Base-by-base conservation (phyloP, 2,888 invertebrate species). In the Stegana nigrithorax region DNA sequence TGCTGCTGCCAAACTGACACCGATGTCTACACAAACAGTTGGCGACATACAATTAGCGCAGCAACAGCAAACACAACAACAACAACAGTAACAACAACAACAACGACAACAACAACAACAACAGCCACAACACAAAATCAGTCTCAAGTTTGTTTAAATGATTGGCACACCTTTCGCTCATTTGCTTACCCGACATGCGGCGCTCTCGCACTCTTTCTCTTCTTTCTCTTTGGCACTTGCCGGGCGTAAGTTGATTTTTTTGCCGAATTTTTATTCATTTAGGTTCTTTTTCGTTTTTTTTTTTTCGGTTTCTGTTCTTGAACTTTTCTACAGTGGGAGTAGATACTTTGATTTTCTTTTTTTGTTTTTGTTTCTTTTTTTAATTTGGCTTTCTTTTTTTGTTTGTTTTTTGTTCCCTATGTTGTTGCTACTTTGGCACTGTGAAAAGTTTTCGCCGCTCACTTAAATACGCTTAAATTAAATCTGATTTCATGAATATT, bases 401-500 rank as follows among this genome's bases (percentile, higher is more conserved):
- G 44, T 6, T 44, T 17, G 17, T 44, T 44, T 17, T 8, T 23
- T 25, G 14, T 45, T 45, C 14, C 23, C 21, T 25, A 23, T 23
- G 21, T 25, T 21, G n/a, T 47, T 47, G 8, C 27, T 51, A 8
- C 17, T 27, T 8, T 32, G 32, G 17, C 53, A 36, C 32, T 21
- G 12, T 29, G 47, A 47, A 36, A 55, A 55, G 53, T 55, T 55
- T 36, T 19, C 10, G 36, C 61, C 64, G 67, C 62, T 36, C 73
- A 75, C 75, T 76, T 76, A 76, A 76, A 77, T 76, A 71, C 77
- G 76, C 76, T 76, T 77, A 77, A 76, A 76, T 77, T 75, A 74
- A 76, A 76, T 76, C 76, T 76, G 77, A 77, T 77, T 77, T 77
- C 77, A 77, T 77, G 77, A 77, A 77, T 77, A 77, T 77, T 77